Evolutionary conservation across 2,888 invertebrate genomes (phyloP).

Genomic region (Chrysolina americana): DNA sequence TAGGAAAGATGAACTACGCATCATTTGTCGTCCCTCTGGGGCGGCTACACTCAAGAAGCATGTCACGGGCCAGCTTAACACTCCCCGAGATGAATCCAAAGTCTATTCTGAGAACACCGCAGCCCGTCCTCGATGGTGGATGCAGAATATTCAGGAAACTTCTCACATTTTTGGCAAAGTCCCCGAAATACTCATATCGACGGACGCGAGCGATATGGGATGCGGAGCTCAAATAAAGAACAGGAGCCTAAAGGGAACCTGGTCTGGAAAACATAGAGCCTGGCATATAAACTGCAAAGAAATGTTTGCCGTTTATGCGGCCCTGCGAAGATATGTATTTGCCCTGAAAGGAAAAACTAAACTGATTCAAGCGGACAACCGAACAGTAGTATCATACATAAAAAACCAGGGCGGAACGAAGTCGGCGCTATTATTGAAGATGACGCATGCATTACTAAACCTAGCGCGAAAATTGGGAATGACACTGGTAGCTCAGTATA

Average conservation of each 20-base stretch:
- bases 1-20: constrained; percentile 35
- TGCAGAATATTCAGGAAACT: constrained; percentile 31
- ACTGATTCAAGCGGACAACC: no score
- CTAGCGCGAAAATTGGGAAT: constrained; percentile 33
- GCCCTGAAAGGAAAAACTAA: no score
- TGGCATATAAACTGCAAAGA: constrained; percentile 50
- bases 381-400: no score
- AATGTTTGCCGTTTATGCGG: constrained; percentile 39
- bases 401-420: constrained; percentile 45
- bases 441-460: constrained; percentile 25
- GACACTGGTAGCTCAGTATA: constrained; percentile 12
- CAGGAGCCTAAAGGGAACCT: constrained; percentile 25
- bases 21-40: constrained; percentile 32
- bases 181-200: constrained; percentile 44
- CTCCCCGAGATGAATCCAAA: constrained; percentile 25
- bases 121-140: constrained; percentile 41
- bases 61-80: constrained; percentile 26
- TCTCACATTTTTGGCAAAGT: constrained; percentile 35
- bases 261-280: constrained; percentile 34
- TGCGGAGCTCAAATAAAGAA: constrained; percentile 44
- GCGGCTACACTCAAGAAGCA: constrained; percentile 28
- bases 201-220: constrained; percentile 46
- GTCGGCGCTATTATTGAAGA: constrained; percentile 25
- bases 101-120: constrained; percentile 10
- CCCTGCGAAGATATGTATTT: constrained; percentile 1